Conservation (phyloP, 2,113 vertebrate species). For the Daphoenositta chrysoptera region DNA sequence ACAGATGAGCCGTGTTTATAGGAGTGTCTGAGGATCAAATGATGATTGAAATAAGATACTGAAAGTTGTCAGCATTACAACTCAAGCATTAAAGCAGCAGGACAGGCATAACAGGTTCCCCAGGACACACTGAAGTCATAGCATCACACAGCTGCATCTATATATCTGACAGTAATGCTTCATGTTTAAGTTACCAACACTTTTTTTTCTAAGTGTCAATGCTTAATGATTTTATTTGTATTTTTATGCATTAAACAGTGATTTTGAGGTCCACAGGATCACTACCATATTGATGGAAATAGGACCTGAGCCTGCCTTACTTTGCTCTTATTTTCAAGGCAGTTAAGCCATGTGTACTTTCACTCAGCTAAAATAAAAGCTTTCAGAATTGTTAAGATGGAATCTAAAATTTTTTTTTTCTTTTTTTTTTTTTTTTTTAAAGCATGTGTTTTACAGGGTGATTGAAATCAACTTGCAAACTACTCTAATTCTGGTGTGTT, state of each 20-base stretch:
- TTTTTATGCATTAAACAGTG: not conserved
- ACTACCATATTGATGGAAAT: not conserved
- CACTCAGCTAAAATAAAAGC: not conserved
- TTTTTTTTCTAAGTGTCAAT: not conserved
- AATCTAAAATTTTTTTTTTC: not conserved
- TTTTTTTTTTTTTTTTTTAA: no score
- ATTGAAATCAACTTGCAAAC: not conserved
- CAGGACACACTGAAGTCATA: not conserved
- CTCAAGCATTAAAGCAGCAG: not conserved
- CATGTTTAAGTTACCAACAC: not conserved
- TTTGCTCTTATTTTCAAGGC: not conserved
- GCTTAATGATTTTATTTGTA: not conserved
- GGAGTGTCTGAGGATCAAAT: not conserved
- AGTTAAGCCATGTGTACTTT: not conserved
- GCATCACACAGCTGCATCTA: not conserved
- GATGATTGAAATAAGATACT: not conserved
- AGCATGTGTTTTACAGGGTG: rapidly evolving
- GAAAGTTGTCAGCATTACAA: not conserved
- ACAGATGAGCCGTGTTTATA: not conserved
- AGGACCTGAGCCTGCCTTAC: not conserved
- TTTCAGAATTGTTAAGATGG: not conserved
- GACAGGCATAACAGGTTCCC: not conserved
- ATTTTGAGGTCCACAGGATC: not conserved
- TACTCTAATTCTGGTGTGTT: not conserved
- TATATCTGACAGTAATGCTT: not conserved